These are phyloP conservation scores for Julus scanicus DNA, from an alignment of 2,888 invertebrate genomes.

Conservation along the genomic window DNA sequence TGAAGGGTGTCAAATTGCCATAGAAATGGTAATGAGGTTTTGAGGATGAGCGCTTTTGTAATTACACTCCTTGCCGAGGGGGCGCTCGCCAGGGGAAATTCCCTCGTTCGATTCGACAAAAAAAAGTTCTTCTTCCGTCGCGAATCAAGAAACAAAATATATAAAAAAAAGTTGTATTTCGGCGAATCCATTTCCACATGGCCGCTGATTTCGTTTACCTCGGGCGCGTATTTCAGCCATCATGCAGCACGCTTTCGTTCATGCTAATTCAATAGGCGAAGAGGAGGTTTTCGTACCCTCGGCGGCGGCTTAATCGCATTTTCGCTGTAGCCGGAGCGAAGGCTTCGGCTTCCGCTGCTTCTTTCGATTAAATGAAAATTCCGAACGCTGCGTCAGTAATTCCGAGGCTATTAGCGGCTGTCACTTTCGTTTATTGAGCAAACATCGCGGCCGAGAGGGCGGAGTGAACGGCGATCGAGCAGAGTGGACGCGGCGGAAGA, in stretches of 20 bases:
- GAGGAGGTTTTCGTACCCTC: slow-evolving; percentile 45
- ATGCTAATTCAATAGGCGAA: slow-evolving; percentile 56
- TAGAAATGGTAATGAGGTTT: slow-evolving; percentile 55
- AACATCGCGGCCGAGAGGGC: neutral
- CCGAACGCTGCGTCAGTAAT: slow-evolving; percentile 57
- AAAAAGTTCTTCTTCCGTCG: neutral
- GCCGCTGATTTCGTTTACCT: slow-evolving; percentile 55
- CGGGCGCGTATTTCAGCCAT: slow-evolving; percentile 46
- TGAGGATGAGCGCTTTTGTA: slow-evolving; percentile 55
- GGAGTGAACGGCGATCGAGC: neutral
- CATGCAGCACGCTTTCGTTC: slow-evolving; percentile 54
- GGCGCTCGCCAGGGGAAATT: slow-evolving; percentile 20
- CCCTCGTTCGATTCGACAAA: neutral
- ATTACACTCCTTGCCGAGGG: slow-evolving; percentile 43
- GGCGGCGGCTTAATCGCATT: slow-evolving; percentile 37
- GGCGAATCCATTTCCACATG: slow-evolving; percentile 50
- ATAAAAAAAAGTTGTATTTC: neutral
- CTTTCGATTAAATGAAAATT: slow-evolving; percentile 58
- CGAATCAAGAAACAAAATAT: neutral
- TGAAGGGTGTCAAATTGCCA: slow-evolving; percentile 56
- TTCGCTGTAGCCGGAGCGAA: neutral
- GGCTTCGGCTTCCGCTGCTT: slow-evolving; percentile 34
- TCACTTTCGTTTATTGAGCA: slow-evolving; percentile 47
- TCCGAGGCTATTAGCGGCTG: slow-evolving; percentile 57
- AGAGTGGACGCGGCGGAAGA: neutral